phyloP scores from a whole-genome alignment of 2,113 vertebrate genomes.

The Leucosticte australis region DNA sequence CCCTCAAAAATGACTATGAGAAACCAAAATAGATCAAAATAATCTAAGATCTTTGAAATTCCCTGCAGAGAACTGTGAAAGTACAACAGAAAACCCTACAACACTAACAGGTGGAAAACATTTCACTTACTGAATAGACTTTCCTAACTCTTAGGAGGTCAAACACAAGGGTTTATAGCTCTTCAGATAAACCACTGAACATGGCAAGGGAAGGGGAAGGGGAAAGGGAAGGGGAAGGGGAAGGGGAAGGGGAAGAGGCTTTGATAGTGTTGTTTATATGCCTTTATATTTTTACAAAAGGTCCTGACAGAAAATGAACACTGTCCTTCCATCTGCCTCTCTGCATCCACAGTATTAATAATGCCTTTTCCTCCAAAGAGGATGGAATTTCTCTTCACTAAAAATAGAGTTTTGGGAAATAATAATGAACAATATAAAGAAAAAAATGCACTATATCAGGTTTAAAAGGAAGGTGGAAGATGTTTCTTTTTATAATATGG shows the following conservation, averaged over 20 bases:
- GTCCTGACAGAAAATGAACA: fast-evolving
- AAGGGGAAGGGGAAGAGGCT: too few species aligned
- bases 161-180: not conserved
- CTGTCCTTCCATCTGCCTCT: not conserved
- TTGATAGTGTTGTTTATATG: not conserved
- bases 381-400: not conserved
- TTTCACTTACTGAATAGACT: not conserved
- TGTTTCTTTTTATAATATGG: not conserved
- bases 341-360: not conserved
- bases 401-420: not conserved
- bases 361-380: not conserved
- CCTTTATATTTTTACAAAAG: not conserved
- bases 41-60: not conserved
- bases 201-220: too few species aligned
- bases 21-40: not conserved
- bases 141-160: not conserved
- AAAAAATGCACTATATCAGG: not conserved
- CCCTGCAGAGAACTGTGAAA: too few species aligned
- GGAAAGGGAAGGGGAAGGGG: not conserved
- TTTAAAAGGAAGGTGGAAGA: not conserved
- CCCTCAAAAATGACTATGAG: not conserved
- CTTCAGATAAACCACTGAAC: not conserved
- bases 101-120: fast-evolving
- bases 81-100: not conserved
- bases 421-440: not conserved